phyloP scores from a whole-genome alignment of 2,888 invertebrate species.

The Gerris lacustris region DNA sequence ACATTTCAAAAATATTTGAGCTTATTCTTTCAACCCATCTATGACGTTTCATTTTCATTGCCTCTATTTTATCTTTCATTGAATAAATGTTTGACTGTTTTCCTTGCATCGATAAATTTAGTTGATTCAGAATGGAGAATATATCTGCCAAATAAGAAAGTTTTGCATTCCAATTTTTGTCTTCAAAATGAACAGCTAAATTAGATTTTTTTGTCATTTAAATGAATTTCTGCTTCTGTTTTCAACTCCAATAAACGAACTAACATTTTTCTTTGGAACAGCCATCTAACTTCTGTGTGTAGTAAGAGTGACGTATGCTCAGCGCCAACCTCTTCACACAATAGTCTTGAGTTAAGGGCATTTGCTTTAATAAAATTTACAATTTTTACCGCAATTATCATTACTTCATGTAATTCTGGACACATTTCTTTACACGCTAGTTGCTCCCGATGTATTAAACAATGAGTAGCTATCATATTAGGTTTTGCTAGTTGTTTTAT shows the following conservation, averaged over 20 bases:
- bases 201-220: not conserved
- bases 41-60: no score
- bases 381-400: slow-evolving; percentile 19
- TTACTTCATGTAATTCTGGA: slow-evolving; percentile 12
- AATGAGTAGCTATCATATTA: slow-evolving; percentile 22
- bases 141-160: slow-evolving; percentile 7
- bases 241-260: slow-evolving; percentile 22
- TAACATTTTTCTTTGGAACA: slow-evolving; percentile 23
- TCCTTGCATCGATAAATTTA: no score
- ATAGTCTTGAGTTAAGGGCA: slow-evolving; percentile 22
- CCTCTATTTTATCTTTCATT: no score
- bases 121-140: no score
- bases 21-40: no score
- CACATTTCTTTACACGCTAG: slow-evolving; percentile 21
- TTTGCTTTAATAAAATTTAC: slow-evolving; percentile 28
- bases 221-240: slow-evolving; percentile 10
- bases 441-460: slow-evolving; percentile 23
- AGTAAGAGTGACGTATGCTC: slow-evolving; percentile 20
- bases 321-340: slow-evolving; percentile 26
- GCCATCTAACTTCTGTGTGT: slow-evolving; percentile 25
- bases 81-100: no score
- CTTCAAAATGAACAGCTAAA: no score
- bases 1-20: not conserved
- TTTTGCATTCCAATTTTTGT: not conserved
- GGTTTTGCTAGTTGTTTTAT: not conserved